Evolutionary conservation across 2,888 invertebrate genomes (phyloP).

Genomic region (Megamerina dolium): DNA sequence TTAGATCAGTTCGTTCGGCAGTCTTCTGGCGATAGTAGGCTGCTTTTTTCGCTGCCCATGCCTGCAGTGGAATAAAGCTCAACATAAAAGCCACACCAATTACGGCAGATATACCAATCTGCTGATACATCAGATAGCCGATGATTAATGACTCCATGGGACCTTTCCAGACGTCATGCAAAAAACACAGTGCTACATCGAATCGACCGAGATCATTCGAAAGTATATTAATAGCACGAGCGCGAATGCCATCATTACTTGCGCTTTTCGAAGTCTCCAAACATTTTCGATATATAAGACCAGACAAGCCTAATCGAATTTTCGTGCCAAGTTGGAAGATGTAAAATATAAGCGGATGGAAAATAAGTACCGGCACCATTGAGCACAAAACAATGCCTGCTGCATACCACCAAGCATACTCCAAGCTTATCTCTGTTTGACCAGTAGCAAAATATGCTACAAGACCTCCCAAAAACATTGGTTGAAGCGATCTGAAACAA

Average conservation of each 20-base stretch:
- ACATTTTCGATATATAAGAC: constrained; percentile 68
- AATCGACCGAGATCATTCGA: constrained; percentile 93
- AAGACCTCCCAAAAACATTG: constrained; percentile 60
- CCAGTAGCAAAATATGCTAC: constrained; percentile 59
- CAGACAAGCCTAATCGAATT: constrained; percentile 63
- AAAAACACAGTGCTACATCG: constrained; percentile 80
- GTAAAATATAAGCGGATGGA: constrained; percentile 70
- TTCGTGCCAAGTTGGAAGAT: constrained; percentile 66
- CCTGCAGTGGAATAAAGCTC: constrained; percentile 69
- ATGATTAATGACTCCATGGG: constrained; percentile 57
- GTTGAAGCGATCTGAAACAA: constrained; percentile 56
- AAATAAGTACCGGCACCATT: constrained; percentile 54
- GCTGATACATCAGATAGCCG: constrained; percentile 53
- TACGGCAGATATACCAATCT: constrained; percentile 62
- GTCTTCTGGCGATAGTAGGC: constrained; percentile 63
- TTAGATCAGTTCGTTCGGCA: constrained; percentile 73
- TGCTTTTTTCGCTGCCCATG: constrained; percentile 63
- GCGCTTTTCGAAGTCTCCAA: constrained; percentile 71
- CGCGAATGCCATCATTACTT: constrained; percentile 76
- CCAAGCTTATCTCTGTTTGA: constrained; percentile 50
- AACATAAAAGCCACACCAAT: constrained; percentile 66
- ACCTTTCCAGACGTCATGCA: constrained; percentile 89
- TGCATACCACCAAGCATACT: constrained; percentile 63
- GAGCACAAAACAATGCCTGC: constrained; percentile 57
- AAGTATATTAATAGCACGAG: constrained; percentile 76